Base-by-base conservation (phyloP, 53 echinoderm and acorn worm species). In the Henricia sp. region DNA sequence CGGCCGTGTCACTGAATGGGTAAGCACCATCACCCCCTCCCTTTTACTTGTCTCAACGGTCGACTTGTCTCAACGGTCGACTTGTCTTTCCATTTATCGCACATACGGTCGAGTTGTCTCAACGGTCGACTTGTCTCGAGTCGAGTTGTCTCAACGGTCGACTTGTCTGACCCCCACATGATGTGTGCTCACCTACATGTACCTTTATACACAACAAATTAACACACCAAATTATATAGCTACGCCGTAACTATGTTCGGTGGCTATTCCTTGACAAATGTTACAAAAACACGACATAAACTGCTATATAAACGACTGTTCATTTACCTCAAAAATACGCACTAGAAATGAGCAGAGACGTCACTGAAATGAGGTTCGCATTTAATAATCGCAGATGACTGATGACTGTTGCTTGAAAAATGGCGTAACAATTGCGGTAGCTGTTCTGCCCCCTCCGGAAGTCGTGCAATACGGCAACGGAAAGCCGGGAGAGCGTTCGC, bases 391-490 rank as follows among this genome's bases (percentile, higher is more conserved):
- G n/a, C 2, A 26, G 17, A 71, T 71, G 33, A 71, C 26, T 21
- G 63, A 80, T 80, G 80, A 80, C 80, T 80, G 80, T 80, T 80
- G 80, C 80, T 64, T 39, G 64, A 80, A 80, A 80, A 63, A 80
- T 80, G 64, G 80, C 60, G 41, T 39, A 80, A 80, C 80, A 64
- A 48, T 35, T 33, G 16, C 37, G 44, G 4, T 44, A 10, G 9
- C 33, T 25, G 30, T 64, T 50, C 43, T n/a, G 43, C 46, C 44
- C 80, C 80, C 80, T 38, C 80, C 80, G 80, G 80, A 65, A 34
- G 50, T 30, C 14, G 58, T 26, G 23, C 80, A 50, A 64, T 50
- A 21, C 33, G 33, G 4, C 12, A 4, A 3, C 30, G 64, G 30
- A 63, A 63, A 33, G 28, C 35, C 32, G 72, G 80, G 80, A 64